phyloP scores from a whole-genome alignment of 1,140 invertebrate genomes.

The Heliothis subflexa region DNA sequence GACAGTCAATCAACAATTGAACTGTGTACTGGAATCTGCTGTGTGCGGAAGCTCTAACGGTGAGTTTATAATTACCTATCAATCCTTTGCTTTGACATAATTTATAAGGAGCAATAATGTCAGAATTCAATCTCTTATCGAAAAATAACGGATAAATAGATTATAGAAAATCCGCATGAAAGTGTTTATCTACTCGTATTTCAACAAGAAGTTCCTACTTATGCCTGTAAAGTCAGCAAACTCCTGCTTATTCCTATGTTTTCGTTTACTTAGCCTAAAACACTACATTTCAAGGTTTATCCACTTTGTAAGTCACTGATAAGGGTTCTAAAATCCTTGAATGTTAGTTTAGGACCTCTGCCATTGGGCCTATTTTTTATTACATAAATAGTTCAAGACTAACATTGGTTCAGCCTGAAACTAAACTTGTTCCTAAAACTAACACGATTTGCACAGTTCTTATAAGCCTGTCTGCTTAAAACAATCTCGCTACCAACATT shows the following conservation, averaged over 20 bases:
- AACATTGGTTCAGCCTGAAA: slow-evolving; percentile 1
- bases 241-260: background rate
- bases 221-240: background rate
- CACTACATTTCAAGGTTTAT: background rate
- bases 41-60: too few species aligned
- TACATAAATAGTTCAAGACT: slow-evolving; percentile 2
- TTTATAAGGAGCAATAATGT: too few species aligned
- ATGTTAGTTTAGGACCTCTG: slow-evolving; percentile 14
- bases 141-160: too few species aligned
- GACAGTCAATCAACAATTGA: too few species aligned
- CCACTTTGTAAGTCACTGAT: slow-evolving; percentile 14
- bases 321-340: background rate
- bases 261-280: background rate
- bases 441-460: background rate
- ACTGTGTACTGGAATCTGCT: too few species aligned
- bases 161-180: too few species aligned
- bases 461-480: background rate
- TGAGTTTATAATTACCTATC: too few species aligned
- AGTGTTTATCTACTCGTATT: background rate
- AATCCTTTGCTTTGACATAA: too few species aligned
- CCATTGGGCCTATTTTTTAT: background rate
- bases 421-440: background rate
- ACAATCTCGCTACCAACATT: too few species aligned
- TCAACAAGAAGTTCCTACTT: background rate
- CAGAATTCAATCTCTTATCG: too few species aligned